Evolutionary conservation across 53 echinoderm and acorn worm genomes (phyloP).

Genomic region (Echinometra lucunter): DNA sequence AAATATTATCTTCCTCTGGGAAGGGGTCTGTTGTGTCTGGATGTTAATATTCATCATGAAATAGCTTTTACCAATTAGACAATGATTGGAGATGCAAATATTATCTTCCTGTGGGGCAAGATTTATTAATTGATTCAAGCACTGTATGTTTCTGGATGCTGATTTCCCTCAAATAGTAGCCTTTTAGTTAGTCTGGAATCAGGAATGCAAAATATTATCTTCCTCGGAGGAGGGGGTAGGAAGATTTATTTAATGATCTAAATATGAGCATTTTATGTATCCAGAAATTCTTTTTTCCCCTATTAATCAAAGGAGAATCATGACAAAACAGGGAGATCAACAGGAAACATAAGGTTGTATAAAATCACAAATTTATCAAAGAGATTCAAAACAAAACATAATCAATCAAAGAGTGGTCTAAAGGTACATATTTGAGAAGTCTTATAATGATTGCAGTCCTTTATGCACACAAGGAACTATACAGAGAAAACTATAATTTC

Average conservation of each 20-base stretch:
- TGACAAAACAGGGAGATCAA: neutral
- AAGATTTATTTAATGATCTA: too few species aligned
- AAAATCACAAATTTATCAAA: neutral
- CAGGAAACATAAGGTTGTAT: neutral
- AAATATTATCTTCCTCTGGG: neutral
- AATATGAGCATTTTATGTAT: neutral
- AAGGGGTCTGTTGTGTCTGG: too few species aligned
- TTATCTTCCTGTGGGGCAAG: neutral
- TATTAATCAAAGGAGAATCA: neutral
- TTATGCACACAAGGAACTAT: too few species aligned
- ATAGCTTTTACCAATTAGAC: slow-evolving; percentile 18
- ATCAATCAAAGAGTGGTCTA: neutral
- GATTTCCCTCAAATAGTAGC: too few species aligned
- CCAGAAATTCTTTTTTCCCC: neutral
- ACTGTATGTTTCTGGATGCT: too few species aligned
- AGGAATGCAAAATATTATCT: too few species aligned
- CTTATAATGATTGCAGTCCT: too few species aligned
- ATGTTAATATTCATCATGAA: too few species aligned
- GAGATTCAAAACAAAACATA: neutral
- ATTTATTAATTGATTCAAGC: neutral
- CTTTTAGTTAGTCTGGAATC: too few species aligned
- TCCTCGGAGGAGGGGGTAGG: too few species aligned
- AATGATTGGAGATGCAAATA: neutral
- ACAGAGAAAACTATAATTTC: too few species aligned
- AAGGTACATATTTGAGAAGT: too few species aligned